phyloP scores from a whole-genome alignment of 1,140 invertebrate species.

The Megalopta genalis region DNA sequence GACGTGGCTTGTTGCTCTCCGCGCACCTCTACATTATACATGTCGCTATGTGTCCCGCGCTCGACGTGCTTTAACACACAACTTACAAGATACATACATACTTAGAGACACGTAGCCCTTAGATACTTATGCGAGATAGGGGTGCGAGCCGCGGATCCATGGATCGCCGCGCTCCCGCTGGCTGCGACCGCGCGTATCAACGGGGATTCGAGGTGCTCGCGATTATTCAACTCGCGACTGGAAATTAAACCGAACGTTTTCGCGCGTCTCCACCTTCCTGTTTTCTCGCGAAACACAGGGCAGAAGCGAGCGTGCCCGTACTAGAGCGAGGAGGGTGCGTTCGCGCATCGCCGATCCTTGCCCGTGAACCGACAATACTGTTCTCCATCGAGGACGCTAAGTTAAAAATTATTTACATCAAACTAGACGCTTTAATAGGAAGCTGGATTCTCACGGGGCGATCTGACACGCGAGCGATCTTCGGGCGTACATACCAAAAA shows the following conservation, averaged over 20 bases:
- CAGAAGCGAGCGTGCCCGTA: too few species aligned
- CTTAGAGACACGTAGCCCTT: constrained; percentile 63
- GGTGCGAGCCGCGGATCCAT: neutral
- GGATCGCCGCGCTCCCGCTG: constrained; percentile 20
- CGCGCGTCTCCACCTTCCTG: constrained; percentile 22
- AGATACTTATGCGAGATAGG: constrained; percentile 54
- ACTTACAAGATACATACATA: constrained; percentile 67
- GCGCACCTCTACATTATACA: constrained; percentile 40
- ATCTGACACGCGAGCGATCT: too few species aligned
- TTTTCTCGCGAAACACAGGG: neutral
- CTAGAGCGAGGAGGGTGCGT: too few species aligned
- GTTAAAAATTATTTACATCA: too few species aligned
- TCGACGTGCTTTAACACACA: constrained; percentile 63
- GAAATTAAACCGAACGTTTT: constrained; percentile 27
- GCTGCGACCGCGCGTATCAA: constrained; percentile 10
- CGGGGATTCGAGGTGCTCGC: neutral
- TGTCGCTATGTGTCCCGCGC: constrained; percentile 58
- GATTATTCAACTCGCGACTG: constrained; percentile 34
- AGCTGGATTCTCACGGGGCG: too few species aligned
- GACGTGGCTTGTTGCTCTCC: constrained; percentile 24
- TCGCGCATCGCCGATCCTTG: too few species aligned
- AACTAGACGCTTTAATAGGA: too few species aligned
- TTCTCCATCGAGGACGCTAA: constrained; percentile 12
- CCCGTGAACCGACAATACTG: too few species aligned
- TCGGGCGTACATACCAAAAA: too few species aligned